Evolutionary conservation across 2,113 vertebrate genomes (phyloP), one percentile per base, ranked within the genome.

Genomic region (Etia nguti): DNA sequence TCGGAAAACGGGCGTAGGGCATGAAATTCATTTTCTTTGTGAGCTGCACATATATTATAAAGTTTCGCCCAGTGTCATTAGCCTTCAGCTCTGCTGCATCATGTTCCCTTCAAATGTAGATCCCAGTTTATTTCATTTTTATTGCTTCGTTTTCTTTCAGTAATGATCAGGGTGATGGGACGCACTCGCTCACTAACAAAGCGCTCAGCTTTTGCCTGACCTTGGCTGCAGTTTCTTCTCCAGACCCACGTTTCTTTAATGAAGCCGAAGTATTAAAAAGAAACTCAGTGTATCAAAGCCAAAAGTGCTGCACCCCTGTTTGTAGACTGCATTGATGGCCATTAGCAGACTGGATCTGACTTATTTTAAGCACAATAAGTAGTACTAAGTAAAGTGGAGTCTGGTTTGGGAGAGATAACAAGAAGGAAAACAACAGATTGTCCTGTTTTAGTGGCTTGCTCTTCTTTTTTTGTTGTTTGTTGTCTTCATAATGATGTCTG

Each of bases 401-500:
- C 36, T 54, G n/a, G 10, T 59, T 82, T 12, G 11, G 6, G 5
- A 52, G 29, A 8, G 41, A 79, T 80, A 87, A 84, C 3, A 59
- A 75, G 48, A 52, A 68, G n/a, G 16, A 60, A 82, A 68, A 81
- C 31, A 20, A 65, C 70, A 18, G 55, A 22, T 80, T 77, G 80
- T 26, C 43, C 26, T 43, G 26, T 83, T 34, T 10, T 43, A 11
- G 10, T 87, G 56, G 88, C 62, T 75, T 75, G 12, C 18, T 6
- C 24, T 82, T 31, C 41, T 62, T 87, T 80, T 56, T 48, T 46
- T 22, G 16, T 81, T 6, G 26, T 83, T 38, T 87, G 18, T 60
- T 55, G 31, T 89, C 56, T 68, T 73, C 6, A 57, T 87, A 80
- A 88, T 79, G 48, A 83, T 81, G 59, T 84, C 54, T 56, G 18